Percentiles rank a stretch among this genome's conserved stretches.
Evolutionary conservation across 2,113 vertebrate genomes (phyloP).

Genomic region (Phalacrocorax aristotelis): DNA sequence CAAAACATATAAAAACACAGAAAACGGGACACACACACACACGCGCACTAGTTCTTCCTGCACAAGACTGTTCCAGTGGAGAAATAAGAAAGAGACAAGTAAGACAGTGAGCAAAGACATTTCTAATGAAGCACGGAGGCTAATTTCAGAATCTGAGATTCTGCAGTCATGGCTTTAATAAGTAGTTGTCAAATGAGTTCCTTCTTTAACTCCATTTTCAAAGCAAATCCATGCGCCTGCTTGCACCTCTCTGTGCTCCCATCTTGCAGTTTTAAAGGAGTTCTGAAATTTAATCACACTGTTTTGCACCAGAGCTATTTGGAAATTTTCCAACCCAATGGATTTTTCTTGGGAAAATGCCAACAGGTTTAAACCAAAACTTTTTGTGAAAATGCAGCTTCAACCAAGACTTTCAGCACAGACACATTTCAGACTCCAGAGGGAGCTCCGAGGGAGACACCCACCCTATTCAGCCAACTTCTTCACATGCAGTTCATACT

Average conservation of each 20-base stretch:
- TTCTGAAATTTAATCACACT: not conserved
- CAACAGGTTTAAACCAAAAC: not conserved
- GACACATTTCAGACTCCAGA: not conserved
- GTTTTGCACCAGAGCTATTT: not conserved
- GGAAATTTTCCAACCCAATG: not conserved
- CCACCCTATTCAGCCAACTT: not conserved
- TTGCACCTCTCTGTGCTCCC: not conserved
- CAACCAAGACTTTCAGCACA: not conserved
- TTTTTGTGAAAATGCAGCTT: not conserved
- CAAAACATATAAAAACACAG: conserved; percentile 22
- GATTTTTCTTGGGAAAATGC: not conserved
- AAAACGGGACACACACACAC: too few species aligned
- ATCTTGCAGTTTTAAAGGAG: not conserved
- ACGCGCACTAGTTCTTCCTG: not conserved
- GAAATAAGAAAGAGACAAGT: conserved; percentile 23
- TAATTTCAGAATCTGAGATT: conserved; percentile 54
- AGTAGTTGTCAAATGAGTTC: conserved; percentile 35
- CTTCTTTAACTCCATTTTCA: conserved; percentile 28
- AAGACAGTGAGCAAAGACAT: not conserved
- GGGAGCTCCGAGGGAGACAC: not conserved
- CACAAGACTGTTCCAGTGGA: not conserved
- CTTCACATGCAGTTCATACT: not conserved
- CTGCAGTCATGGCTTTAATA: conserved; percentile 51
- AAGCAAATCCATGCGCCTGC: conserved; percentile 10
- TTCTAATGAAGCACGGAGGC: conserved; percentile 26